phyloP scores from a whole-genome alignment of 2,888 invertebrate genomes.

The Scaptomyza cyrtandrae region DNA sequence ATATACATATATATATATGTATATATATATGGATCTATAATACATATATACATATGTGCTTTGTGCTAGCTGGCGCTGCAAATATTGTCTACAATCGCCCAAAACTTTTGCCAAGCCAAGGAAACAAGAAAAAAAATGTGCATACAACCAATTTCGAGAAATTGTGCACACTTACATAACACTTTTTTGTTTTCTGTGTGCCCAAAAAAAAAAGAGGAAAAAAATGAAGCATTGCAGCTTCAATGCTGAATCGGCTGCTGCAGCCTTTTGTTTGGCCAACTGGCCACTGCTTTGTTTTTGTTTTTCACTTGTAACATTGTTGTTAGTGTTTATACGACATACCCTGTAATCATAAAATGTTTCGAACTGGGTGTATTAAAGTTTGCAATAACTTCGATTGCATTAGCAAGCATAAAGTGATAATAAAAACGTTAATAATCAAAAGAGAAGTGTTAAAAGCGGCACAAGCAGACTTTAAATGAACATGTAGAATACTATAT shows the following conservation, averaged over 20 bases:
- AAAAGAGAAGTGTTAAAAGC: too few species aligned
- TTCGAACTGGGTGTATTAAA: not conserved
- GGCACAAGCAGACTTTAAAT: too few species aligned
- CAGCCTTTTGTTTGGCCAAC: constrained; percentile 44
- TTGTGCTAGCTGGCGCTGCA: constrained; percentile 45
- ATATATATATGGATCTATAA: not conserved
- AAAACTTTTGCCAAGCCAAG: constrained; percentile 57
- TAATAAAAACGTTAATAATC: too few species aligned
- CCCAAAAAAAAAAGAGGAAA: constrained; percentile 4
- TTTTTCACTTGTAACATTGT: constrained; percentile 50
- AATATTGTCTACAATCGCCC: constrained; percentile 36
- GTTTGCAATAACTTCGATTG: not conserved
- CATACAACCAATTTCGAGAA: constrained; percentile 38
- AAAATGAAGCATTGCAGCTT: constrained; percentile 38
- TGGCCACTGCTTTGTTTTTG: constrained; percentile 33
- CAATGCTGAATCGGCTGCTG: constrained; percentile 42
- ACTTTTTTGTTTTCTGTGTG: constrained; percentile 5
- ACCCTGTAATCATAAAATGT: constrained; percentile 13
- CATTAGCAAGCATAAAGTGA: not conserved
- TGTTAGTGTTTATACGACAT: not conserved
- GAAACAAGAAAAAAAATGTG: constrained; percentile 27
- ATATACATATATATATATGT: constrained; percentile 6
- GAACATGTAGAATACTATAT: too few species aligned
- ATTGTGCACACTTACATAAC: constrained; percentile 58
- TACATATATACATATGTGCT: constrained; percentile 11